Evolutionary conservation across 2,888 invertebrate genomes (phyloP).

Genomic region (Orthonychiurus folsomi): DNA sequence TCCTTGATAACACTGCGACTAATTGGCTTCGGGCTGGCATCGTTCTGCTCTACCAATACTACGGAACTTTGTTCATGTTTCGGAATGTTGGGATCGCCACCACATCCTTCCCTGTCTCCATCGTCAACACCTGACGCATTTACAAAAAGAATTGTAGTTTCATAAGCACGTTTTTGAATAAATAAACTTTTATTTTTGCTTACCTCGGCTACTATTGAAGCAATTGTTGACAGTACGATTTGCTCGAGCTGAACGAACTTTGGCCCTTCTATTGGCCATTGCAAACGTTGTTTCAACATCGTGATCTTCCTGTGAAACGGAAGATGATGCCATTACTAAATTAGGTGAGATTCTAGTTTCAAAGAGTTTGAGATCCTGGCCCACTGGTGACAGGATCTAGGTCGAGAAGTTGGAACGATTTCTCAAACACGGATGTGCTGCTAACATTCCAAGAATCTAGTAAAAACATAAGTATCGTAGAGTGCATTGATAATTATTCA

Average conservation of each 20-base stretch:
- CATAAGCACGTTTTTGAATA: neutral
- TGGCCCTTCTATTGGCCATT: slow-evolving; percentile 48
- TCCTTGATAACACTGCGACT: slow-evolving; percentile 47
- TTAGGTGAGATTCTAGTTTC: too few relatives aligned
- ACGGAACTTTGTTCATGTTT: slow-evolving; percentile 38
- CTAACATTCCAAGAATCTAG: too few relatives aligned
- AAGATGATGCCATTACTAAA: slow-evolving; percentile 51
- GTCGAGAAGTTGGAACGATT: too few relatives aligned
- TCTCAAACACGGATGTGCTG: too few relatives aligned
- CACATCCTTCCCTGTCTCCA: slow-evolving; percentile 30
- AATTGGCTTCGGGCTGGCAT: slow-evolving; percentile 46
- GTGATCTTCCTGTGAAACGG: slow-evolving; percentile 50
- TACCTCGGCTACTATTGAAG: slow-evolving; percentile 33
- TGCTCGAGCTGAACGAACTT: slow-evolving; percentile 49
- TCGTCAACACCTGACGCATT: slow-evolving; percentile 23
- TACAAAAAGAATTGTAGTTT: slow-evolving; percentile 1
- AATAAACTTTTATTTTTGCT: slow-evolving; percentile 4
- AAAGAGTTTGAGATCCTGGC: too few relatives aligned
- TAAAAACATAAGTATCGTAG: too few relatives aligned
- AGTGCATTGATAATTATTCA: too few relatives aligned
- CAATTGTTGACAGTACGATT: slow-evolving; percentile 43
- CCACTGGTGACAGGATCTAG: too few relatives aligned
- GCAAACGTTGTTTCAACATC: slow-evolving; percentile 53
- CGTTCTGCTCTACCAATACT: slow-evolving; percentile 43
- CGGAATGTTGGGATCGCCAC: slow-evolving; percentile 30